These are phyloP conservation scores for Cherax destructor DNA, from an alignment of 1,140 invertebrate species.

Conservation along the genomic window DNA sequence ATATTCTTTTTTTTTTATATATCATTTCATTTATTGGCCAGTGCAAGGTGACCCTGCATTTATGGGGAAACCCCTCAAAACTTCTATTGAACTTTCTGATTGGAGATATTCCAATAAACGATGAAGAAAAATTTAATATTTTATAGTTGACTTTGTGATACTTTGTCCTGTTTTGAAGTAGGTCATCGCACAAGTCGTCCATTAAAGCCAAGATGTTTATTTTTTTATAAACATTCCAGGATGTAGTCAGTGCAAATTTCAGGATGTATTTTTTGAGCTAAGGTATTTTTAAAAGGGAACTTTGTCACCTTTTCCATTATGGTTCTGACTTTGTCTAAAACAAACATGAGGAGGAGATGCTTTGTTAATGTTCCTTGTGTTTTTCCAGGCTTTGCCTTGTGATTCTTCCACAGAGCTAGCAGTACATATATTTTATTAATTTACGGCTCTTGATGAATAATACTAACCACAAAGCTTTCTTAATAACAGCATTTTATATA, in stretches of 20 bases:
- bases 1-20: not conserved
- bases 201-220: not conserved
- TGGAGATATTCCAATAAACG: not conserved
- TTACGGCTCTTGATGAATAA: not conserved
- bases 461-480: not conserved
- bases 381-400: not conserved
- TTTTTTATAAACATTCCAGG: not conserved
- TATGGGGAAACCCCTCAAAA: not conserved
- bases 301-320: not conserved
- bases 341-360: not conserved
- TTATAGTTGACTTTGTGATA: conserved; percentile 1
- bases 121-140: not conserved
- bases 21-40: not conserved
- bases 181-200: not conserved
- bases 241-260: not conserved
- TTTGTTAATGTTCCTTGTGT: not conserved
- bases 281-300: not conserved
- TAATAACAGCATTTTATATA: conserved; percentile 12
- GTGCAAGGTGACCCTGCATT: conserved; percentile 4
- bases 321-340: not conserved
- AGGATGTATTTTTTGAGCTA: not conserved
- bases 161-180: not conserved
- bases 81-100: not conserved
- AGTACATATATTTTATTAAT: conserved; percentile 7
- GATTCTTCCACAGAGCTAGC: not conserved